These are phyloP conservation scores for Porites cylindrica DNA, from an alignment of 92 coral and sea anemone species.

Conservation along the genomic window DNA sequence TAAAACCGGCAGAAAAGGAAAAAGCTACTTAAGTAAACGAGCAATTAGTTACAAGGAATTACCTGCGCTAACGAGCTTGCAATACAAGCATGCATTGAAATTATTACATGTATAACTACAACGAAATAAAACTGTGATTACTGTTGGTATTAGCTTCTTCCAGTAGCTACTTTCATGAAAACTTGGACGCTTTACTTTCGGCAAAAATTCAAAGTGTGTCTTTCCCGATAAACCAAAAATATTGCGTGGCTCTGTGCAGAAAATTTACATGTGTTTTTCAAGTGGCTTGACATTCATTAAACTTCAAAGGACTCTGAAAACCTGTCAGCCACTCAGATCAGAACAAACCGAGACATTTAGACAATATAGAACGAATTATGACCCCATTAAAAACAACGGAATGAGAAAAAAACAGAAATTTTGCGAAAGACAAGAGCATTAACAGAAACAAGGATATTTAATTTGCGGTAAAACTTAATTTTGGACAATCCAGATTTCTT, in stretches of 20 bases:
- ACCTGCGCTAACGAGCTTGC: background rate
- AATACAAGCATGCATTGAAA: background rate
- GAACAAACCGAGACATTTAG: background rate
- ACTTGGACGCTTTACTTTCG: background rate
- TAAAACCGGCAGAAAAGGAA: background rate
- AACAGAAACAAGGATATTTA: background rate
- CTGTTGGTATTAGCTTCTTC: background rate
- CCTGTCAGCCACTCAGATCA: background rate
- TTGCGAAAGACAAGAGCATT: too few relatives aligned
- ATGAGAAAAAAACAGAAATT: background rate
- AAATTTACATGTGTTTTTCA: conserved; percentile 18
- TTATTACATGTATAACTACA: too few relatives aligned
- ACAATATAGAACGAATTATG: background rate
- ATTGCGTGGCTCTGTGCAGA: background rate
- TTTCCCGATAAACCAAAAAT: background rate
- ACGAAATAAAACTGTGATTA: background rate
- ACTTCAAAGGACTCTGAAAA: conserved; percentile 3
- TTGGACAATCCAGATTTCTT: background rate
- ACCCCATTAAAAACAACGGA: background rate
- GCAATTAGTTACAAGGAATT: background rate
- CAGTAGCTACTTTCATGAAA: background rate
- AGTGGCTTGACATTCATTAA: conserved; percentile 1
- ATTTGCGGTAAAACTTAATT: background rate
- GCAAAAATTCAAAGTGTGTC: background rate
- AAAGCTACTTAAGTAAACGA: background rate